Base-by-base conservation (phyloP, 37 sponge, comb jelly and placozoan genomes). In the Geodia barretti region DNA sequence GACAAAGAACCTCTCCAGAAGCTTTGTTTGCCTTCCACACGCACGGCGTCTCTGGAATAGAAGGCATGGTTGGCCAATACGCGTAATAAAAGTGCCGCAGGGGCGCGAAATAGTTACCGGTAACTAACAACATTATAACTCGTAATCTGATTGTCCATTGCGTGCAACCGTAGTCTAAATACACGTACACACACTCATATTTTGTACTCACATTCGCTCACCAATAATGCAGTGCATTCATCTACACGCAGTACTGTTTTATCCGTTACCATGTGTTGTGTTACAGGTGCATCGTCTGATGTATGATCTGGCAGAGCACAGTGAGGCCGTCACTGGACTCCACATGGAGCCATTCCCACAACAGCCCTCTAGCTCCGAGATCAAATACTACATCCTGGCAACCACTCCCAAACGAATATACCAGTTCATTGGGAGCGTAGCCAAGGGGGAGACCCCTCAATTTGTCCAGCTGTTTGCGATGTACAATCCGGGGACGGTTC, bases 341-440 rank as follows among this genome's bases (percentile, higher is more conserved):
- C 75, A 39, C 9, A 23, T 80, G 76, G 76, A 87, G 21, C 76
- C 81, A 33, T 87, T 87, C 43, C 87, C 54, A 7, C 54, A 47
- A 14, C 54, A 47, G 54, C 14, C 54, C 54, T 33, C 32, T 11
- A 29, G 29, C 65, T 64, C 65, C 20, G 69, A 71, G 0, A 64
- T 5, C 24, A 34, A 66, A 68, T 82, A 75, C 38, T 82, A 0
- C 41, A 54, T 83, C 1, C 31, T 88, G 30, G 83, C 68, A 14
- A 80, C 83, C 11, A 88, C 86, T 28, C 79, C 84, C 11, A 75
- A 79, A 28, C 77, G 94, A 25, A 88, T 97, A 1, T 97, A 94
- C 74, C 97, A 97, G 75, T 97, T 95, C 81, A 90, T 92, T 69
- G 98, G 95, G 2, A 31, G 30, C 11, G 62, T 78, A 1, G 65